Percentiles rank a stretch among this genome's conserved stretches.
These are phyloP conservation scores for Horisme vitalbata DNA, from an alignment of 2,888 invertebrate genomes.

Conservation along the genomic window DNA sequence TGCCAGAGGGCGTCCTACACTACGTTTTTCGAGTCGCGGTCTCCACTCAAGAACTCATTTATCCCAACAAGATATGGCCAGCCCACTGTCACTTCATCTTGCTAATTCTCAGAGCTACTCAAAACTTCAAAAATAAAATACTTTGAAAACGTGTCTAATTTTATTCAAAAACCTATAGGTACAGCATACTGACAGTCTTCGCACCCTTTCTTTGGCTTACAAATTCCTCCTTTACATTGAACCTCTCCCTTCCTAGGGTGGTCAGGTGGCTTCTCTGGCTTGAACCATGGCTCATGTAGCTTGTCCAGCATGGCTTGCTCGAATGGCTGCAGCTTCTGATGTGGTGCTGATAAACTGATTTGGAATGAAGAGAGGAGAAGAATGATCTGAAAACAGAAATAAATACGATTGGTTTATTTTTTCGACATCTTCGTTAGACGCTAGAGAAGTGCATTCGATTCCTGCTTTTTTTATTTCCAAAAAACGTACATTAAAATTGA, in stretches of 20 bases:
- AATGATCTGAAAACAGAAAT: slow-evolving; percentile 36
- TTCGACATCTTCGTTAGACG: no score
- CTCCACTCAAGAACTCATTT: no score
- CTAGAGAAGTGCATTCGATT: no score
- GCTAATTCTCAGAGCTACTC: no score
- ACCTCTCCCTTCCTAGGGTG: slow-evolving; percentile 57
- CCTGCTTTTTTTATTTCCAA: no score
- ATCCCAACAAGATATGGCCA: no score
- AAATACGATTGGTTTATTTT: no score
- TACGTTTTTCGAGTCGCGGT: no score
- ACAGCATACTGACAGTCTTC: slow-evolving; percentile 47
- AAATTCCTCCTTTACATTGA: slow-evolving; percentile 44
- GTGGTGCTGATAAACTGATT: slow-evolving; percentile 35
- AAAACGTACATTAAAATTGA: no score
- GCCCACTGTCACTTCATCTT: no score
- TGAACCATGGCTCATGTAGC: slow-evolving; percentile 53
- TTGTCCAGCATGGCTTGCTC: slow-evolving; percentile 50
- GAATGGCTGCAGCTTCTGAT: slow-evolving; percentile 28
- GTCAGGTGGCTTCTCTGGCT: slow-evolving; percentile 40
- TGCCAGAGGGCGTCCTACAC: no score
- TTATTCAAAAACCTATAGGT: slow-evolving; percentile 37
- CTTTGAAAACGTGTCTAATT: slow-evolving; percentile 12
- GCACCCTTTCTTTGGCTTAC: slow-evolving; percentile 40
- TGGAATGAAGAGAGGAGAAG: slow-evolving; percentile 26
- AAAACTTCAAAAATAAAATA: no score